Evolutionary conservation across 2,888 invertebrate genomes (phyloP).

Genomic region (Campoletis raptor): DNA sequence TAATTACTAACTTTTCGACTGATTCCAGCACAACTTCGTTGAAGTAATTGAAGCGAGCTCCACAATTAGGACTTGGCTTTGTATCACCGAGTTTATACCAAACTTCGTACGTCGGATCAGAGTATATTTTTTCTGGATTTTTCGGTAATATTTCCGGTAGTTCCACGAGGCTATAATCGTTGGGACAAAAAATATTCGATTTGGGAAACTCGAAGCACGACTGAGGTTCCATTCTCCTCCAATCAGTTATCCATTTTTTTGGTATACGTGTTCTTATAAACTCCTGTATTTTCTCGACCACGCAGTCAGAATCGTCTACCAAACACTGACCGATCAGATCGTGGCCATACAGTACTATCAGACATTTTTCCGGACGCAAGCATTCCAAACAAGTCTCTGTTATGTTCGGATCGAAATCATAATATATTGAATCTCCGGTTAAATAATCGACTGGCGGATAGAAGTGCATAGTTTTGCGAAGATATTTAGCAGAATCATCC

Average conservation of each 20-base stretch:
- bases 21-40: conserved; percentile 88
- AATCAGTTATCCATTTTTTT: conserved; percentile 87
- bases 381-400: conserved; percentile 87
- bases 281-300: conserved; percentile 88
- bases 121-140: conserved; percentile 87
- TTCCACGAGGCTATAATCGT: conserved; percentile 88
- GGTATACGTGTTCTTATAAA: conserved; percentile 91
- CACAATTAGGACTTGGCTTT: conserved; percentile 92
- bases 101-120: conserved; percentile 88
- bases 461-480: conserved; percentile 92
- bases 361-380: conserved; percentile 89
- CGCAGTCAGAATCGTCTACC: not conserved
- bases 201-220: conserved; percentile 89
- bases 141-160: conserved; percentile 82
- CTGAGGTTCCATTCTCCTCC: conserved; percentile 87
- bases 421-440: conserved; percentile 90
- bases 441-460: conserved; percentile 92
- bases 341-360: conserved; percentile 90
- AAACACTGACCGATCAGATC: conserved; percentile 82
- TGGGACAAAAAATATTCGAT: conserved; percentile 90
- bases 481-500: conserved; percentile 90
- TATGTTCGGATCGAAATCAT: conserved; percentile 90
- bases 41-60: conserved; percentile 90
- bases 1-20: conserved; percentile 88
- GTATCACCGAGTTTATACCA: conserved; percentile 95